These are phyloP conservation scores for Vultur gryphus DNA, from an alignment of 2,797 vertebrate genomes.

Conservation along the genomic window DNA sequence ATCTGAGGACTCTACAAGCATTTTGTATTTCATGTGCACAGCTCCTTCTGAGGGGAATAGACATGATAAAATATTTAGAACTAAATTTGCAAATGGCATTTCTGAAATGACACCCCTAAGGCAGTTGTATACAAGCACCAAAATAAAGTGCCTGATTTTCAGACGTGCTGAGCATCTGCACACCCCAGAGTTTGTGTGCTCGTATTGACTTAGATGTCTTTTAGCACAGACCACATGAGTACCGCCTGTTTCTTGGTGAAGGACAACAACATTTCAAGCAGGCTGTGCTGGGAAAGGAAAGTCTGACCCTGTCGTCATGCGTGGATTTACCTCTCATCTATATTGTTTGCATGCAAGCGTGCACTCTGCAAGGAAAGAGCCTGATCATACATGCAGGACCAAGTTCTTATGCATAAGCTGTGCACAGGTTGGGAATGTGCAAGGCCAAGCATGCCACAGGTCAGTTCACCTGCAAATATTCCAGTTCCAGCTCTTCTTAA, in stretches of 20 bases:
- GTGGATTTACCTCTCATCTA: neutral
- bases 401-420: neutral
- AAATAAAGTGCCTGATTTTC: neutral
- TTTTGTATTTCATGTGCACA: neutral
- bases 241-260: neutral
- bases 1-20: neutral
- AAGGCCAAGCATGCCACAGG: neutral
- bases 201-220: neutral
- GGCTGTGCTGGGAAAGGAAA: neutral
- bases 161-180: neutral
- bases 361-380: neutral
- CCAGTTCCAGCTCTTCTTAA: neutral
- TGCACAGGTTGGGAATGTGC: neutral
- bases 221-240: neutral
- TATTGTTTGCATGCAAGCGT: neutral
- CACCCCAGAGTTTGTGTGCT: neutral
- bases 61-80: slow-evolving; percentile 22
- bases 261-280: neutral
- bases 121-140: neutral
- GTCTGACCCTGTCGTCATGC: neutral
- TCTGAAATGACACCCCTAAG: slow-evolving; percentile 10
- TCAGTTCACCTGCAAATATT: neutral
- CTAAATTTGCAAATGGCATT: slow-evolving; percentile 22
- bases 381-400: neutral
- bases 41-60: slow-evolving; percentile 16